A percentile compares a stretch with the other conserved stretches of the same genome.
Conservation (phyloP, 2,888 invertebrate species). For the Eristalis tenax region DNA sequence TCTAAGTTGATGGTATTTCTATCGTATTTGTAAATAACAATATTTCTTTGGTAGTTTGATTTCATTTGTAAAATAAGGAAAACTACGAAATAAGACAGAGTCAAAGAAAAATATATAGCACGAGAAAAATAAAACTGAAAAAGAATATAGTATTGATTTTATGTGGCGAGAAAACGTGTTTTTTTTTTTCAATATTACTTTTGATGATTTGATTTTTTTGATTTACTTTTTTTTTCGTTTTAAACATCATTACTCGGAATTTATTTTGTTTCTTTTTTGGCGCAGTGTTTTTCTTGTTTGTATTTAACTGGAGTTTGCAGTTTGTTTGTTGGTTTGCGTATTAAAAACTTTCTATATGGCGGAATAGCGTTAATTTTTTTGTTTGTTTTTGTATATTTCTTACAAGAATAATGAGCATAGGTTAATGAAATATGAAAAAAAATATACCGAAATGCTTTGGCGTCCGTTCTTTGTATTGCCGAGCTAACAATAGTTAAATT, state of each 20-base stretch:
- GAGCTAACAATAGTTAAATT: constrained; percentile 39
- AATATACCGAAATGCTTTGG: constrained; percentile 44
- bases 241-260: constrained; percentile 14
- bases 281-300: constrained; percentile 8
- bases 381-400: constrained; percentile 32
- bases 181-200: constrained; percentile 28
- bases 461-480: constrained; percentile 19
- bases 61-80: constrained; percentile 31
- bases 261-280: constrained; percentile 7
- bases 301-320: constrained; percentile 38
- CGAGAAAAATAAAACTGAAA: constrained; percentile 8
- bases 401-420: constrained; percentile 53
- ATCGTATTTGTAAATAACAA: constrained; percentile 37
- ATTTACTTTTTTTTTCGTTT: background rate
- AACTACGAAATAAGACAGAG: background rate
- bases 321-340: constrained; percentile 49
- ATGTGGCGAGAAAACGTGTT: constrained; percentile 62
- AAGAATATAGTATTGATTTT: background rate
- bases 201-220: constrained; percentile 8
- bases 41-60: constrained; percentile 38
- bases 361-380: constrained; percentile 42
- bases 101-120: background rate
- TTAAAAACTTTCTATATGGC: constrained; percentile 59
- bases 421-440: constrained; percentile 44
- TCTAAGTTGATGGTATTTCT: constrained; percentile 44